Evolutionary conservation across 2,888 invertebrate species (phyloP).

Genomic region (Melanostoma mellinum): DNA sequence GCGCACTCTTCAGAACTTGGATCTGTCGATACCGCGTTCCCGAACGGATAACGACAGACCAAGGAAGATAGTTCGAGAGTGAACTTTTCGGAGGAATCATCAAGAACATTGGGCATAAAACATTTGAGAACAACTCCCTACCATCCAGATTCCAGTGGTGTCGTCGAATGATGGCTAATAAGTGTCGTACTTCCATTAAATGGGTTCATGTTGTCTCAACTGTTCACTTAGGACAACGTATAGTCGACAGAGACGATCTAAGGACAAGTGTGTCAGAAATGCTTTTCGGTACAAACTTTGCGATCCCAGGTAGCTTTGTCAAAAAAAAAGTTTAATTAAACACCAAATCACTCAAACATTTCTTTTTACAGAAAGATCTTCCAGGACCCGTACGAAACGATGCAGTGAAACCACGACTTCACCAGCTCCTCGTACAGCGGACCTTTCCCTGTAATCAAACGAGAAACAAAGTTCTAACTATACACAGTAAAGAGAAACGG

Average conservation of each 20-base stretch:
- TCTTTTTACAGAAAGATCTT: neutral
- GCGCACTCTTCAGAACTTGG: slow-evolving; percentile 75
- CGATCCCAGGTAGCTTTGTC: slow-evolving; percentile 73
- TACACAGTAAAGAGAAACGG: too few species aligned
- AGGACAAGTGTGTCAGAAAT: slow-evolving; percentile 75
- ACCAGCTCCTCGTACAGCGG: too few species aligned
- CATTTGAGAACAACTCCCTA: slow-evolving; percentile 76
- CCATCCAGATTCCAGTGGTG: slow-evolving; percentile 79
- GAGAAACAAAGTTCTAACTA: too few species aligned
- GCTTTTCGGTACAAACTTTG: slow-evolving; percentile 75
- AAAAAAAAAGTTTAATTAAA: neutral
- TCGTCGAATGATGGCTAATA: slow-evolving; percentile 79
- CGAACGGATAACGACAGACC: slow-evolving; percentile 76
- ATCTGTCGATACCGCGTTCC: slow-evolving; percentile 80
- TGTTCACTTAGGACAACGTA: slow-evolving; percentile 77
- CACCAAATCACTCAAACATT: neutral
- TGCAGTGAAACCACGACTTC: too few species aligned
- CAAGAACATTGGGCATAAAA: slow-evolving; percentile 74
- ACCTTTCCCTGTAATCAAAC: too few species aligned
- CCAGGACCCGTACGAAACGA: too few species aligned
- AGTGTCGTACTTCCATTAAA: slow-evolving; percentile 62
- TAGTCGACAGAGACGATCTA: slow-evolving; percentile 74
- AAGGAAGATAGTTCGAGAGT: slow-evolving; percentile 78
- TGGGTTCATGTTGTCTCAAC: slow-evolving; percentile 76
- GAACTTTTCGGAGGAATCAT: slow-evolving; percentile 74